These are phyloP conservation scores for Steatornis caripensis DNA, from an alignment of 2,113 vertebrate species.

Conservation along the genomic window DNA sequence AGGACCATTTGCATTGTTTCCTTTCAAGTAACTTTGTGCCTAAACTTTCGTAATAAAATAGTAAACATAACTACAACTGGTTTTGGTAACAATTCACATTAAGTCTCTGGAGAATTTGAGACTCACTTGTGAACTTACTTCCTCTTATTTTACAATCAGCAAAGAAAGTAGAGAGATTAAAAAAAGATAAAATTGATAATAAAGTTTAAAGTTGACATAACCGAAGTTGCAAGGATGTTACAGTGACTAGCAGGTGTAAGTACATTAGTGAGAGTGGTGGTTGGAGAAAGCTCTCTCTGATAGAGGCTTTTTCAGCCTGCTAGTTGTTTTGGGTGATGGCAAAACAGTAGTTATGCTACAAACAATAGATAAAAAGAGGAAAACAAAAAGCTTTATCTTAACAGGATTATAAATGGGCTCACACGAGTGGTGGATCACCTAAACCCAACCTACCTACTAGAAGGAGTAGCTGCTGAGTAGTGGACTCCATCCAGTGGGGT, in stretches of 20 bases:
- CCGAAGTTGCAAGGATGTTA: neutral
- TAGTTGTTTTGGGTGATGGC: neutral
- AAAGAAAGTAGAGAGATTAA: neutral
- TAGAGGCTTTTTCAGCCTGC: too few relatives aligned
- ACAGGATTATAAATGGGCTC: neutral
- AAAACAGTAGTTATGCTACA: neutral
- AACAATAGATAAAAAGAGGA: neutral
- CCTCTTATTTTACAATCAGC: neutral
- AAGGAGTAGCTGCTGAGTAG: conserved; percentile 75
- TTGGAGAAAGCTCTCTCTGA: too few relatives aligned
- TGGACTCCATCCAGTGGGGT: conserved; percentile 73
- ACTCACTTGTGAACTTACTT: neutral
- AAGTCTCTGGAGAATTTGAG: neutral
- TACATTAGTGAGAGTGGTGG: neutral
- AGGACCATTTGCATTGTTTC: neutral
- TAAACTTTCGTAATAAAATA: neutral
- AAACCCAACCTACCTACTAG: conserved; percentile 75
- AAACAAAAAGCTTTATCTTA: neutral
- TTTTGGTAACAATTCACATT: neutral
- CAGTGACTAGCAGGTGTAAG: neutral
- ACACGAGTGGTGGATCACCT: neutral
- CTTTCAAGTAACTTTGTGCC: neutral
- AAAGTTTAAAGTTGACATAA: neutral
- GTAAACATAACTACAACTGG: neutral
- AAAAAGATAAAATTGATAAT: neutral